phyloP scores from a whole-genome alignment of 2,888 invertebrate genomes.

The Tuta absoluta region DNA sequence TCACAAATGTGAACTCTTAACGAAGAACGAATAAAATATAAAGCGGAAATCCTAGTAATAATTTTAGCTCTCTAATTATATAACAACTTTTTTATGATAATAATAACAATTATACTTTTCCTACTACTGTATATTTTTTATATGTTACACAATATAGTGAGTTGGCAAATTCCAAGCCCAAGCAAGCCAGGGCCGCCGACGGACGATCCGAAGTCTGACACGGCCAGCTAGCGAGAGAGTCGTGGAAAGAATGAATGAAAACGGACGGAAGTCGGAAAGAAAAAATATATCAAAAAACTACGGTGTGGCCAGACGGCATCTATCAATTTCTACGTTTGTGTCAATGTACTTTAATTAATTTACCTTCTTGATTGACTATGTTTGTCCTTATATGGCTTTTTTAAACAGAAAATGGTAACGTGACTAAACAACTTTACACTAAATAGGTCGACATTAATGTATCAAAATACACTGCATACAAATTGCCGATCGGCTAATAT shows the following conservation, averaged over 20 bases:
- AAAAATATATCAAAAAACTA: neutral
- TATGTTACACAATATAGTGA: conserved; percentile 40
- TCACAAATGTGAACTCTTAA: conserved; percentile 6
- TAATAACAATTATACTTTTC: neutral
- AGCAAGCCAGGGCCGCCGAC: conserved; percentile 45
- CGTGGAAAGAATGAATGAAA: conserved; percentile 38
- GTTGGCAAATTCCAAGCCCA: conserved; percentile 48
- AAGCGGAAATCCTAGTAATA: neutral
- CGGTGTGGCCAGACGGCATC: neutral
- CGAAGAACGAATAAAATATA: neutral
- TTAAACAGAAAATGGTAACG: too few species aligned
- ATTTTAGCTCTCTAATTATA: neutral
- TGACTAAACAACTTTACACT: too few species aligned
- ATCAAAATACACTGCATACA: too few species aligned
- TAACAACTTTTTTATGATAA: neutral
- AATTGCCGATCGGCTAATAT: too few species aligned
- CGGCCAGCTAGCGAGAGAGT: conserved; percentile 53
- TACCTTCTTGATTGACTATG: too few species aligned
- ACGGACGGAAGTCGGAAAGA: conserved; percentile 9
- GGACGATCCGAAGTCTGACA: conserved; percentile 45
- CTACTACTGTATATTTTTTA: neutral
- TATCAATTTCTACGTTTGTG: neutral
- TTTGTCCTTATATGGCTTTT: too few species aligned
- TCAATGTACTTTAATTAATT: too few species aligned
- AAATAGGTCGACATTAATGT: too few species aligned